A percentile compares a stretch with the other conserved stretches of the same genome.
phyloP scores from a whole-genome alignment of 2,797 vertebrate species.

The Ataeniobius toweri region DNA sequence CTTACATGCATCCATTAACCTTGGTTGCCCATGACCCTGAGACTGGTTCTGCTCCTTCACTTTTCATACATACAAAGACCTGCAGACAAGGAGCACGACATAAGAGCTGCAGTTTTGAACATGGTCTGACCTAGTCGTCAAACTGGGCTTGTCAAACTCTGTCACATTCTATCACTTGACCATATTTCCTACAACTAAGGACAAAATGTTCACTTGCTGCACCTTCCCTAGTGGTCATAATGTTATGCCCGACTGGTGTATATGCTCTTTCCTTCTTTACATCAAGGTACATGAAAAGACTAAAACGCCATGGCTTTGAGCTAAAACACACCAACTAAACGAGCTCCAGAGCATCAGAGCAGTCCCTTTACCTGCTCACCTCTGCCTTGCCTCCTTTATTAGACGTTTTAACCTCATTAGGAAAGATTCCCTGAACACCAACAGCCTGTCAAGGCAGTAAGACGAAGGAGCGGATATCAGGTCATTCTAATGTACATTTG shows the following conservation, averaged over 20 bases:
- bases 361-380: not conserved
- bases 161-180: no score
- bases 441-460: not conserved
- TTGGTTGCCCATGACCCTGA: not conserved
- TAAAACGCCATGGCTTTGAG: not conserved
- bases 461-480: not conserved
- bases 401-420: conserved; percentile 12
- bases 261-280: not conserved
- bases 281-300: not conserved
- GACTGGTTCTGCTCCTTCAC: not conserved
- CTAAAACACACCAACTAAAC: not conserved
- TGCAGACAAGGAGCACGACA: not conserved
- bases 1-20: not conserved
- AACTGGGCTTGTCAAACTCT: not conserved
- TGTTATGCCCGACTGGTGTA: no score
- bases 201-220: no score
- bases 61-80: not conserved
- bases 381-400: conserved; percentile 13
- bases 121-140: not conserved
- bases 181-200: no score
- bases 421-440: conserved; percentile 5
- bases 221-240: no score
- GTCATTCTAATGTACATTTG: not conserved
- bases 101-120: not conserved
- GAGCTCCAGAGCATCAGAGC: not conserved